Evolutionary conservation across 2,888 invertebrate species (phyloP).

Genomic region (Archaeoteleia sp.): DNA sequence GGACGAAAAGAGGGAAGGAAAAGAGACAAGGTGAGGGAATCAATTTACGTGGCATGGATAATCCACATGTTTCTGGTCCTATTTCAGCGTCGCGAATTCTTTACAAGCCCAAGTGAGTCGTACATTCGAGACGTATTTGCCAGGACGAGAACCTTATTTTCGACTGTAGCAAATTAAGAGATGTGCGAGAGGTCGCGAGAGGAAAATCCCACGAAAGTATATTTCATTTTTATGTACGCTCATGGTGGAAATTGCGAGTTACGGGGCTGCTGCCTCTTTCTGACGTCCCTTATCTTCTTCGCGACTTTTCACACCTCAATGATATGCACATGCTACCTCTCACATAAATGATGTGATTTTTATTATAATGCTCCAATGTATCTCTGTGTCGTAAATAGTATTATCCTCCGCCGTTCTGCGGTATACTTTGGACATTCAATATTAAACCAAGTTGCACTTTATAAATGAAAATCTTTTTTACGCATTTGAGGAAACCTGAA

Average conservation of each 20-base stretch:
- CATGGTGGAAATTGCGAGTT: constrained; percentile 44
- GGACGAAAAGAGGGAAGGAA: constrained; percentile 13
- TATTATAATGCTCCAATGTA: background rate
- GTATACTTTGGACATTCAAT: too few relatives aligned
- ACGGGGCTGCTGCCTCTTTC: constrained; percentile 16
- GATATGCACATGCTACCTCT: constrained; percentile 9
- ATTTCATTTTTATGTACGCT: constrained; percentile 49
- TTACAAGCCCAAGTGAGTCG: constrained; percentile 5
- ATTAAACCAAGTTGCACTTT: too few relatives aligned
- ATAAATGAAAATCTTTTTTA: too few relatives aligned
- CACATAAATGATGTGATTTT: constrained; percentile 7
- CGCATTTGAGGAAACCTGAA: too few relatives aligned
- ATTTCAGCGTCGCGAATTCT: constrained; percentile 15
- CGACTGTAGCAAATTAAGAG: constrained; percentile 52
- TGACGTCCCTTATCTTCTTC: constrained; percentile 4
- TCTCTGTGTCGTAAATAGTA: background rate
- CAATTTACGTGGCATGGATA: constrained; percentile 21
- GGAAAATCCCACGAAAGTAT: constrained; percentile 40
- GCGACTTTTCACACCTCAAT: constrained; percentile 4
- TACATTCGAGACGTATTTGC: constrained; percentile 5
- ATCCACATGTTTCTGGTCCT: constrained; percentile 11
- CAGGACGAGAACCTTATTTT: constrained; percentile 32
- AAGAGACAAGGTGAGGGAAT: constrained; percentile 14
- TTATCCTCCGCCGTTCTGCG: background rate
- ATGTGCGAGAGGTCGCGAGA: constrained; percentile 17